Percentiles rank a stretch among this genome's conserved stretches.
Evolutionary conservation across 2,113 vertebrate species (phyloP).

Genomic region (Tachysurus vachellii): DNA sequence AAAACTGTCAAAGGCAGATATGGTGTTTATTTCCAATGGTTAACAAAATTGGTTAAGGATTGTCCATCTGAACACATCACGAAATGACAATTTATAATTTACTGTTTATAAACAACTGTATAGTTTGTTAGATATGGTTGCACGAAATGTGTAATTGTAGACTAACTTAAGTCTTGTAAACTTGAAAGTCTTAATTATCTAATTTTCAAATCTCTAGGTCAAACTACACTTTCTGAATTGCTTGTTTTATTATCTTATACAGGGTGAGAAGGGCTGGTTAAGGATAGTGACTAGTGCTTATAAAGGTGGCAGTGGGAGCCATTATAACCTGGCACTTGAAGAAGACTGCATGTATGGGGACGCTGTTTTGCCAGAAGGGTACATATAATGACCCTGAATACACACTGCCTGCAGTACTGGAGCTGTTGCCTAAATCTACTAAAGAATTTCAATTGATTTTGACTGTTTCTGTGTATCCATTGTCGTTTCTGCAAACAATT

Average conservation of each 20-base stretch:
- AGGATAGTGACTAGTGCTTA: conserved; percentile 91
- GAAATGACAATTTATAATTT: no score
- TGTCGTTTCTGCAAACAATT: background rate
- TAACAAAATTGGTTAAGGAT: no score
- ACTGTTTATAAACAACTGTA: no score
- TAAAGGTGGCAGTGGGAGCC: conserved; percentile 82
- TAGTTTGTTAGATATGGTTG: no score
- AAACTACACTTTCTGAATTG: background rate
- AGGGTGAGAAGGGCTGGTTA: conserved; percentile 96
- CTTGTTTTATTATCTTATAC: conserved; percentile 4
- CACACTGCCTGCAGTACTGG: background rate
- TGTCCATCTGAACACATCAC: no score
- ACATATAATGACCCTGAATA: conserved; percentile 30
- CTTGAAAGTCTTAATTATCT: background rate
- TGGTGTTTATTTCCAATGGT: no score
- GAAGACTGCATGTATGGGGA: conserved; percentile 87
- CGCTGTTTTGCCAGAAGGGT: conserved; percentile 72
- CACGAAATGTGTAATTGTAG: no score
- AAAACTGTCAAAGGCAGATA: no score
- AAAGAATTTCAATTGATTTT: background rate
- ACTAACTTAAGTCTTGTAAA: background rate
- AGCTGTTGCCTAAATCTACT: background rate
- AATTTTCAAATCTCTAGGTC: background rate
- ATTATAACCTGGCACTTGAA: conserved; percentile 91
- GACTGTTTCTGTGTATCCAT: background rate